These are phyloP conservation scores for Tachina fera DNA, from an alignment of 2,888 invertebrate genomes.

Conservation along the genomic window DNA sequence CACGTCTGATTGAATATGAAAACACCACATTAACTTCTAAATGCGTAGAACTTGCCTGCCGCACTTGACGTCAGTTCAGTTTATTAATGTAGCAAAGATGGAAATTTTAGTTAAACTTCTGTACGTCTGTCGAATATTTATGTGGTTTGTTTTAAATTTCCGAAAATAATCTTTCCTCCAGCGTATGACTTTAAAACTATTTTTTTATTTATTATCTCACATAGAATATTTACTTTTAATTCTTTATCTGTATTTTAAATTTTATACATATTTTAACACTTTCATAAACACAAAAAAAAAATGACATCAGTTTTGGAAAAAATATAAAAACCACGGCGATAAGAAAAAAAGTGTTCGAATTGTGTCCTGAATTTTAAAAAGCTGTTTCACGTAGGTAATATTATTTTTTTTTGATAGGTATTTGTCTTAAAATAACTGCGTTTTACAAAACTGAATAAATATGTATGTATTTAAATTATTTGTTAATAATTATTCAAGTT, in stretches of 20 bases:
- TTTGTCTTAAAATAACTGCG: slow-evolving; percentile 53
- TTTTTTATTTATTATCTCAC: slow-evolving; percentile 9
- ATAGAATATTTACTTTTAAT: slow-evolving; percentile 4
- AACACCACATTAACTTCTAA: too few relatives aligned
- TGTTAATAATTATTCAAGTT: slow-evolving; percentile 61
- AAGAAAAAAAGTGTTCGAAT: slow-evolving; percentile 16
- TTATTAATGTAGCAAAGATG: too few relatives aligned
- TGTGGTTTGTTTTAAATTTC: neutral
- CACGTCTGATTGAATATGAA: too few relatives aligned
- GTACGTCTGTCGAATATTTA: too few relatives aligned
- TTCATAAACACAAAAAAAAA: slow-evolving; percentile 33
- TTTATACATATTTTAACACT: slow-evolving; percentile 36
- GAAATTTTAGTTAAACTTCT: too few relatives aligned
- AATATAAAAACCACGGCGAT: slow-evolving; percentile 20
- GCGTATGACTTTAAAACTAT: slow-evolving; percentile 14
- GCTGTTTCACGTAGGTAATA: slow-evolving; percentile 38
- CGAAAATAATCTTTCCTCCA: slow-evolving; percentile 17
- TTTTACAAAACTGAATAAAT: slow-evolving; percentile 39
- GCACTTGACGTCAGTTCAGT: too few relatives aligned
- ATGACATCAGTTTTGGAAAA: slow-evolving; percentile 60
- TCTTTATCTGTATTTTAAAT: slow-evolving; percentile 38
- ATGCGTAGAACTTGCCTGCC: too few relatives aligned
- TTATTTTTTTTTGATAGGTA: slow-evolving; percentile 10
- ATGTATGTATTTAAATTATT: slow-evolving; percentile 26
- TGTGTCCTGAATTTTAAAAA: slow-evolving; percentile 68